Conservation (phyloP, 2,797 vertebrate species). For the Danio albolineatus region DNA sequence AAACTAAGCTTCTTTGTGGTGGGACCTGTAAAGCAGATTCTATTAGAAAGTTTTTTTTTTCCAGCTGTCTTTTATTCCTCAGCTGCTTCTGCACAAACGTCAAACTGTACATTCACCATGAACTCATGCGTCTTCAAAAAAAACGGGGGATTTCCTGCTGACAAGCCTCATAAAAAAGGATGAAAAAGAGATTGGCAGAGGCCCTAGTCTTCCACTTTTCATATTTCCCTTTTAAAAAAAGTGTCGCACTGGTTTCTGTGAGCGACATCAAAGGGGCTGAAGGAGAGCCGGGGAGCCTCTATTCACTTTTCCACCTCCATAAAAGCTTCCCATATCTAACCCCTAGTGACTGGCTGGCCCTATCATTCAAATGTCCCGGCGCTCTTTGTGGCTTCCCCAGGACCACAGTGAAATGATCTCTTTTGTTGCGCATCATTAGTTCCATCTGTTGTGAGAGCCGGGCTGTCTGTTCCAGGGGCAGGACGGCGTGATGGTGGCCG, state of each 20-base stretch:
- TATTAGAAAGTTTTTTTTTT: constrained; percentile 20
- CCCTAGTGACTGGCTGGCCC: constrained; percentile 75
- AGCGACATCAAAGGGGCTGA: constrained; percentile 71
- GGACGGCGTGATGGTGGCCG: constrained; percentile 82
- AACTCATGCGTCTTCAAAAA: constrained; percentile 47
- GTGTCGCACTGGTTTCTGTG: constrained; percentile 66
- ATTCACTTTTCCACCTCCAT: constrained; percentile 69
- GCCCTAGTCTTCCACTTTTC: constrained; percentile 64
- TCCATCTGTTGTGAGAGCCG: constrained; percentile 86
- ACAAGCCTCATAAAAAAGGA: constrained; percentile 57
- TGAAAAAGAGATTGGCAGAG: constrained; percentile 62
- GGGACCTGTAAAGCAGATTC: neutral
- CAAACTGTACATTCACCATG: constrained; percentile 61
- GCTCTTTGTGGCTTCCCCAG: constrained; percentile 79
- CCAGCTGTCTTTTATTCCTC: constrained; percentile 9
- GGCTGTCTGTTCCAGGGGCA: constrained; percentile 80
- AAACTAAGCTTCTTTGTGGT: neutral
- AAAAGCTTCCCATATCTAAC: constrained; percentile 71
- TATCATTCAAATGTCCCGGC: constrained; percentile 81
- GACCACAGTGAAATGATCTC: constrained; percentile 85
- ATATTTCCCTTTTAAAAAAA: constrained; percentile 63
- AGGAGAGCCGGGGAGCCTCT: constrained; percentile 60
- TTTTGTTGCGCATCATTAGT: constrained; percentile 92
- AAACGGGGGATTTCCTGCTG: constrained; percentile 57
- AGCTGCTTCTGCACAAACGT: constrained; percentile 46